A percentile compares a stretch with the other conserved stretches of the same genome.
Conservation (phyloP, 2,113 vertebrate species). For the Pachyramphus minor region DNA sequence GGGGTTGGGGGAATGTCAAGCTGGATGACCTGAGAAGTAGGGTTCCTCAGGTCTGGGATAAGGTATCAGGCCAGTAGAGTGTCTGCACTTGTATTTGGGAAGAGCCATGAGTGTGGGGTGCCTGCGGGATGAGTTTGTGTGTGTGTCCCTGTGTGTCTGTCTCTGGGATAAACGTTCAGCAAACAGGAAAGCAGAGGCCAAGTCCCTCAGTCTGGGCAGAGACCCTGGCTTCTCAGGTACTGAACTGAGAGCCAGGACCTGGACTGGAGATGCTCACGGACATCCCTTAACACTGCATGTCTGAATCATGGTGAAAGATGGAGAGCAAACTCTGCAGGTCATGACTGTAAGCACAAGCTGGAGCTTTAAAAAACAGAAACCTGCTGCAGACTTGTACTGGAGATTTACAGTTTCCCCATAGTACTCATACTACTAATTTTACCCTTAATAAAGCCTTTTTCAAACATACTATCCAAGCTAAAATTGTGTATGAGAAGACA, state of each 20-base stretch:
- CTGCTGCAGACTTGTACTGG: not conserved
- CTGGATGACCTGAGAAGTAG: not conserved
- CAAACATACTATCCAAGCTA: not conserved
- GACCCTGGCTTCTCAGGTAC: rapidly evolving
- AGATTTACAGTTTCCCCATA: not conserved
- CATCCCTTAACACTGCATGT: not conserved
- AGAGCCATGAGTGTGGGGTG: rapidly evolving
- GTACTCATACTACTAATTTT: not conserved
- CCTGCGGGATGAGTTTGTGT: not conserved
- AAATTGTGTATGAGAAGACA: not conserved
- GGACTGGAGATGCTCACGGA: not conserved
- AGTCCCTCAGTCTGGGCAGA: not conserved
- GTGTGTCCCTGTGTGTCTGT: rapidly evolving
- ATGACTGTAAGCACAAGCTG: not conserved
- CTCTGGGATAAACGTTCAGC: rapidly evolving
- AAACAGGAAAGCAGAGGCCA: rapidly evolving
- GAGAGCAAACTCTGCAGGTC: not conserved
- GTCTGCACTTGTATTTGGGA: not conserved
- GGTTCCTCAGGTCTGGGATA: not conserved
- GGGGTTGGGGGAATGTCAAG: rapidly evolving
- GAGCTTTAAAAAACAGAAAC: not conserved
- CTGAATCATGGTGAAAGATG: not conserved
- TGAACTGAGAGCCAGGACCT: not conserved
- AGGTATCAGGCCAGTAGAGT: rapidly evolving
- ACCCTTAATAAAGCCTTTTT: not conserved